Conservation (phyloP, 64 coral and sea anemone species). For the Montipora sp. region DNA sequence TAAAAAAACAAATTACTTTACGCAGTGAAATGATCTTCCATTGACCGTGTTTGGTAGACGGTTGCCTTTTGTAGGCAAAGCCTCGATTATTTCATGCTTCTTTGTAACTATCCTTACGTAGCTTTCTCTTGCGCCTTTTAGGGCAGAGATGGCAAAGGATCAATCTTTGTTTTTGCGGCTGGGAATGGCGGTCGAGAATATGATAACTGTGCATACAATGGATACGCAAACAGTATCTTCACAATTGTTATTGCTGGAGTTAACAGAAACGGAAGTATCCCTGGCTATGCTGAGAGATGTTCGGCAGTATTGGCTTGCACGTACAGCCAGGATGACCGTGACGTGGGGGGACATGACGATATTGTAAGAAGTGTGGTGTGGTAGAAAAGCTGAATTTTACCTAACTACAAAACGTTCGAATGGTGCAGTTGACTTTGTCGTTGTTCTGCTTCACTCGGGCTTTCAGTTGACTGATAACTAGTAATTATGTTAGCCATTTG, state of each 20-base stretch:
- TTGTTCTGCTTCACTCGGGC: too few relatives aligned
- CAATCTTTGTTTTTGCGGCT: slow-evolving; percentile 57
- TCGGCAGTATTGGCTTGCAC: slow-evolving; percentile 33
- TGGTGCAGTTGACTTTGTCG: too few relatives aligned
- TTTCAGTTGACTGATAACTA: too few relatives aligned
- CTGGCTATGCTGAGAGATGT: slow-evolving; percentile 49
- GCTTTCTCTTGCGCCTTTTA: background rate
- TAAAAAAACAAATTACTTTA: too few relatives aligned
- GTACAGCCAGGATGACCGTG: slow-evolving; percentile 33
- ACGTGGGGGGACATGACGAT: background rate
- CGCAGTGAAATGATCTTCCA: too few relatives aligned
- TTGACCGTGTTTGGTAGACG: too few relatives aligned
- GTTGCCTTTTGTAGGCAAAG: too few relatives aligned
- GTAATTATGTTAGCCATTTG: too few relatives aligned
- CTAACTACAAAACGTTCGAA: background rate
- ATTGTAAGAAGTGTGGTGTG: background rate
- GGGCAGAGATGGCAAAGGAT: slow-evolving; percentile 54
- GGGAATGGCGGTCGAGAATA: slow-evolving; percentile 44
- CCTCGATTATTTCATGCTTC: background rate
- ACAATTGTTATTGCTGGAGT: slow-evolving; percentile 52
- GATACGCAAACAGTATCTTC: slow-evolving; percentile 38
- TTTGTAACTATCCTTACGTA: background rate
- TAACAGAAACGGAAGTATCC: slow-evolving; percentile 26
- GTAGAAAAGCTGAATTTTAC: background rate
- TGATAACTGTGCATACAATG: slow-evolving; percentile 72